Evolutionary conservation across 37 sponge, comb jelly and placozoan species (phyloP).

Genomic region (Agelas oroides): DNA sequence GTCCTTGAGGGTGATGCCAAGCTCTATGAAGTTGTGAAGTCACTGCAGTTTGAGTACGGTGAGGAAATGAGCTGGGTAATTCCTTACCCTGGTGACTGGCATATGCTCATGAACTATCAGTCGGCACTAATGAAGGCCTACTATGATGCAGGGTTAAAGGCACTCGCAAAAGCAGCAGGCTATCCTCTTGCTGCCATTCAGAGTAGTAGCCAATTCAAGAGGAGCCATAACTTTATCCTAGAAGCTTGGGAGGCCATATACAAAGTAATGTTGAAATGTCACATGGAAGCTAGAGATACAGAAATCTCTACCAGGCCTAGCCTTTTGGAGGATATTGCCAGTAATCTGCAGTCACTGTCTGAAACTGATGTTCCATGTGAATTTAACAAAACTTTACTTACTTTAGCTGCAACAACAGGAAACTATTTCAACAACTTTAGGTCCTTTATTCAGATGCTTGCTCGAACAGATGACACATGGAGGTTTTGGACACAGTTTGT

Average conservation of each 20-base stretch:
- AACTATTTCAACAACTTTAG: not conserved
- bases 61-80: constrained; percentile 22
- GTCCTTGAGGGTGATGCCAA: constrained; percentile 41
- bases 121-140: constrained; percentile 19
- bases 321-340: too few species aligned
- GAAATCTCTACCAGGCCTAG: too few species aligned
- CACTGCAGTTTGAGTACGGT: constrained; percentile 21
- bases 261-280: not conserved
- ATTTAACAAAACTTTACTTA: not conserved
- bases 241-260: too few species aligned
- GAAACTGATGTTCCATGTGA: not conserved
- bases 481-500: constrained; percentile 41
- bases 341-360: too few species aligned
- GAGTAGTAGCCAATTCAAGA: not conserved
- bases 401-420: not conserved
- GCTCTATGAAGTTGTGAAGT: constrained; percentile 15
- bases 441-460: constrained; percentile 10
- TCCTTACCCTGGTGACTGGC: constrained; percentile 42
- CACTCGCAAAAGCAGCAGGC: constrained; percentile 1
- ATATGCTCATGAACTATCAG: constrained; percentile 44
- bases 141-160: constrained; percentile 26
- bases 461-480: constrained; percentile 25
- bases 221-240: too few species aligned
- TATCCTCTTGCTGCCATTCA: not conserved
- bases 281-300: too few species aligned